Base-by-base conservation (phyloP, 2,888 invertebrate genomes). In the Lycaena phlaeas region DNA sequence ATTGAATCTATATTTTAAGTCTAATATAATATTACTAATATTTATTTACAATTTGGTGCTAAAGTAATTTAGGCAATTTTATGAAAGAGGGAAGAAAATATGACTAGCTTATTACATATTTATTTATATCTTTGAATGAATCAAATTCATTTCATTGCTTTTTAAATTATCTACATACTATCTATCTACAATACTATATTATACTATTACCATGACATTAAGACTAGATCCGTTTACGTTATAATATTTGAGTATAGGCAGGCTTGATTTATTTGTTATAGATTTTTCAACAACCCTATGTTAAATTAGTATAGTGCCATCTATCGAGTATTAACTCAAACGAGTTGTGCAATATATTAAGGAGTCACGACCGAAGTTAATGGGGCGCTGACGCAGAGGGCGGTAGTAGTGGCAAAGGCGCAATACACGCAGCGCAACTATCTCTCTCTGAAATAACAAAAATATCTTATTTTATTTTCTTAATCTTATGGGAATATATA, bases 341-440 rank as follows among this genome's bases (percentile, higher is more conserved):
- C 43, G 38, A 39, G 47, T 47, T 9, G 27, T 41, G 41, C 22
- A 27, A 31, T 22, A 31, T 22, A 39, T 38, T 31, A 28, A 26
- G 39, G 29, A 36, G 17, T 7, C 27, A 14, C 12, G 12, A 14
- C 34, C 37, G 3, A 6, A 42, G 54, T 61, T 78, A 82, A 56
- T 79, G 82, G 0, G 77, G 76, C 58, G 82, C 66, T 2, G 82
- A 62, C 26, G 81, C 70, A 26, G 79, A 63, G 5, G 73, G 68
- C 22, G 73, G 77, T 43, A 81, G 60, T 38, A 82, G 50, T 1
- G 82, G 74, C 27, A 84, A 52, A 2, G 82, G 82, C 1, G 72
- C 77, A 11, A 82, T 72, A 45, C 82, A 84, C 0, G 77, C 82
- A 2, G 71, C 77, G 43, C 82, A 84, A 30, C 64, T 63, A 31